Percentiles rank a stretch among this genome's conserved stretches.
These are phyloP conservation scores for Homarus gammarus DNA, from an alignment of 2,888 invertebrate genomes.

Conservation along the genomic window DNA sequence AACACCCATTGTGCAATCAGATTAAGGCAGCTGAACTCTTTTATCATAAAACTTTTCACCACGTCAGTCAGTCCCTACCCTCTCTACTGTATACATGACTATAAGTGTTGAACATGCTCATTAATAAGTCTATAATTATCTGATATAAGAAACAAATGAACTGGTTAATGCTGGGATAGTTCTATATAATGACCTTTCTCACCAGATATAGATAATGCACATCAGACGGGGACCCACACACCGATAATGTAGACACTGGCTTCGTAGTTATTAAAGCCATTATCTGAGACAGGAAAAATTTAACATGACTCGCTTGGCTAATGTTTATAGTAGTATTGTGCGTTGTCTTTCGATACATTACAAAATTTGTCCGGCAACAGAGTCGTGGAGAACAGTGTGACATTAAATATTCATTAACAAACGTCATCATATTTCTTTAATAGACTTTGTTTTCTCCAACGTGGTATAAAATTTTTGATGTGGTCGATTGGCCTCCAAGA, in stretches of 20 bases:
- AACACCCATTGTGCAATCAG: constrained; percentile 37
- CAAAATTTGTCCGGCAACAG: not conserved
- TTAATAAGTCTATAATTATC: not conserved
- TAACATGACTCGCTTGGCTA: not conserved
- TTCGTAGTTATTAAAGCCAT: not conserved
- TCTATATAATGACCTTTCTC: not conserved
- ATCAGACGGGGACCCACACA: not conserved
- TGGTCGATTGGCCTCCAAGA: not conserved
- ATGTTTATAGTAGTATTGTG: not conserved
- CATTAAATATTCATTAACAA: too few relatives aligned
- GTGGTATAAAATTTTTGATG: not conserved
- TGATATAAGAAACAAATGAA: not conserved
- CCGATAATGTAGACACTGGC: not conserved
- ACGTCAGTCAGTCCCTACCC: too few relatives aligned
- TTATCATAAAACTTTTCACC: not conserved
- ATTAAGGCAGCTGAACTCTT: constrained; percentile 39
- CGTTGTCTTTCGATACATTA: not conserved
- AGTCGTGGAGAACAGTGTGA: not conserved
- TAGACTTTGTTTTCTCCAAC: not conserved
- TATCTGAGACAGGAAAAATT: constrained; percentile 18
- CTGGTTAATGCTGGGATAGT: not conserved
- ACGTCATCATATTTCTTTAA: too few relatives aligned
- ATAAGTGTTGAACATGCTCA: not conserved
- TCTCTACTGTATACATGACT: constrained; percentile 16
- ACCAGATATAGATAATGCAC: not conserved